Evolutionary conservation across 2,888 invertebrate species (phyloP), one percentile per base, ranked within the genome.

Genomic region (Petrolisthes manimaculis): DNA sequence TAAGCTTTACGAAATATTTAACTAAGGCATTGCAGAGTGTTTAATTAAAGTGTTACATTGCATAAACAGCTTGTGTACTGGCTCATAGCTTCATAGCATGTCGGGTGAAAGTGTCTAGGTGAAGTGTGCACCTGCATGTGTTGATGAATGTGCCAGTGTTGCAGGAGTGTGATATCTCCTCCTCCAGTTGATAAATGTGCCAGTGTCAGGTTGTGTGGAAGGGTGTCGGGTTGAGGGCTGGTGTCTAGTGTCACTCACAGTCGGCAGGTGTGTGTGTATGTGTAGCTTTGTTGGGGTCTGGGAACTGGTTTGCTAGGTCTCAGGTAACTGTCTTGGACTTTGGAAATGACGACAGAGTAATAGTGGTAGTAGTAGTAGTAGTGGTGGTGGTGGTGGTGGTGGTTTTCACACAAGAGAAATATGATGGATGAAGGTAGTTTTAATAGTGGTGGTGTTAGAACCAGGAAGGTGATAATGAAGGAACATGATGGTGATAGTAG

Each of bases 231-330:
- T 37, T 37, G 37, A 37, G 37, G 37, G 37, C 37, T 37, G 37
- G 37, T 37, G 37, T 37, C 37, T 37, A 37, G 37, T 37, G 37
- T 37, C 37, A 37, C 37, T 37, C 37, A 37, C 37, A 37, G 78
- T 78, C 9, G 24, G 78, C 51, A 51, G 24, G 51, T 78, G 78
- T 78, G 51, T 78, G 78, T 78, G 78, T 78, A 51, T 78, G 78
- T 78, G 78, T 3, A 12, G 2, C 9, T 75, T 18, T 75, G 24
- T 75, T 18, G 12, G 24, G 18, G 18, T n/a, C 24, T 75, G 75
- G 18, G 18, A 21, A 21, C 51, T 8, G 37, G 37, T 37, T 37
- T n/a, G 78, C 6, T 24, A 51, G 3, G 37, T 6, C 5, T 8
- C 51, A 18, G 37, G 12, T 12, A 5, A 24, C 5, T 21, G 71